Percentiles rank a stretch among this genome's conserved stretches.
Evolutionary conservation across 1,140 invertebrate species (phyloP).

Genomic region (Leguminivora glycinivorella): DNA sequence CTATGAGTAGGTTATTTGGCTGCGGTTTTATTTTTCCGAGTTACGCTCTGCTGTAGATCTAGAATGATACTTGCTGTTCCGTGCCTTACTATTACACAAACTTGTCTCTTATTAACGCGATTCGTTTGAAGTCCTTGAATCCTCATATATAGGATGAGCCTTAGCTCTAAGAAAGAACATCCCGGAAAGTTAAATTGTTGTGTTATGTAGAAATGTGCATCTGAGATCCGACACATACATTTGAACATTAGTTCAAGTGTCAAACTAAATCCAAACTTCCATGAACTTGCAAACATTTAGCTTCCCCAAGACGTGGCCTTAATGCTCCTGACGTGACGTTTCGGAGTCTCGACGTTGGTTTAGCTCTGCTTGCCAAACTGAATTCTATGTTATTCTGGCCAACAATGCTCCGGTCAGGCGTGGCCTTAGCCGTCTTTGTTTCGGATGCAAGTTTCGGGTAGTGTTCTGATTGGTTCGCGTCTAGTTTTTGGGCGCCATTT

Average conservation of each 20-base stretch:
- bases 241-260: neutral
- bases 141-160: too few relatives aligned
- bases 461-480: neutral
- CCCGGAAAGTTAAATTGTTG: too few relatives aligned
- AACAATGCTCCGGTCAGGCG: neutral
- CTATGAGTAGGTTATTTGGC: too few relatives aligned
- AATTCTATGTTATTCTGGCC: neutral
- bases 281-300: neutral
- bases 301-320: conserved; percentile 5
- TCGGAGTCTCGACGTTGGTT: neutral
- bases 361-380: neutral
- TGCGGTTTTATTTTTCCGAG: too few relatives aligned
- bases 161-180: too few relatives aligned
- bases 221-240: too few relatives aligned
- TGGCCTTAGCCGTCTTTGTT: conserved; percentile 9
- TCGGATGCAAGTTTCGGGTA: neutral
- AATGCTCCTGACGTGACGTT: neutral
- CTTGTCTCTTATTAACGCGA: too few relatives aligned
- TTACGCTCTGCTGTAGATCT: too few relatives aligned
- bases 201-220: too few relatives aligned
- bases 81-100: too few relatives aligned
- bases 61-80: too few relatives aligned
- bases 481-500: neutral
- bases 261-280: neutral
- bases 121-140: too few relatives aligned